Percentiles rank a stretch among this genome's conserved stretches.
Conservation (phyloP, 2,888 invertebrate genomes). For the Acanthosepion esculentum region DNA sequence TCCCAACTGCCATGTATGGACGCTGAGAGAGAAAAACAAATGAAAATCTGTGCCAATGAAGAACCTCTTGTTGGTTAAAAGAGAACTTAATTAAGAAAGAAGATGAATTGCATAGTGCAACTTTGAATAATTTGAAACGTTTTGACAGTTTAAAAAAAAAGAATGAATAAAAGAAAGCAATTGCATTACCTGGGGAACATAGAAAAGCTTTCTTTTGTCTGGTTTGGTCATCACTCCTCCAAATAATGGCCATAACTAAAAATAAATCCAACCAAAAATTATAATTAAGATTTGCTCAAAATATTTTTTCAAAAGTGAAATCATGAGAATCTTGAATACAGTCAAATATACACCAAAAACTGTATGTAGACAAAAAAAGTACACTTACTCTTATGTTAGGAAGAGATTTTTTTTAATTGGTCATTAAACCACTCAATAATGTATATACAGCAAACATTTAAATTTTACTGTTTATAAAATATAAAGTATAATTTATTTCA, state of each 20-base stretch:
- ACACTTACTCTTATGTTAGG: too few species aligned
- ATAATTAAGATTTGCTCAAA: background rate
- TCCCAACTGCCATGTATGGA: slow-evolving; percentile 98
- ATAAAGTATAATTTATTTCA: too few species aligned
- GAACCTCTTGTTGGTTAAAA: too few species aligned
- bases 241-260: slow-evolving; percentile 94
- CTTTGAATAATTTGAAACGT: too few species aligned
- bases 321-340: background rate
- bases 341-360: background rate
- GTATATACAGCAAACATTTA: too few species aligned
- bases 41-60: too few species aligned
- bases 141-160: too few species aligned
- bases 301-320: too few species aligned
- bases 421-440: too few species aligned
- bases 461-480: too few species aligned
- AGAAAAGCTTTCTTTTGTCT: slow-evolving; percentile 94
- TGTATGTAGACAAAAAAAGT: background rate
- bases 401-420: too few species aligned
- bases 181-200: slow-evolving; percentile 83
- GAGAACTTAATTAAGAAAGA: background rate
- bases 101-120: too few species aligned
- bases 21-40: slow-evolving; percentile 78
- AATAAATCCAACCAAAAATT: background rate
- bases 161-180: background rate
- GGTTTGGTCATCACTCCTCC: slow-evolving; percentile 95